Evolutionary conservation across 2,888 invertebrate genomes (phyloP), one percentile per base, ranked within the genome.

Genomic region (Drosophila subsilvestris): DNA sequence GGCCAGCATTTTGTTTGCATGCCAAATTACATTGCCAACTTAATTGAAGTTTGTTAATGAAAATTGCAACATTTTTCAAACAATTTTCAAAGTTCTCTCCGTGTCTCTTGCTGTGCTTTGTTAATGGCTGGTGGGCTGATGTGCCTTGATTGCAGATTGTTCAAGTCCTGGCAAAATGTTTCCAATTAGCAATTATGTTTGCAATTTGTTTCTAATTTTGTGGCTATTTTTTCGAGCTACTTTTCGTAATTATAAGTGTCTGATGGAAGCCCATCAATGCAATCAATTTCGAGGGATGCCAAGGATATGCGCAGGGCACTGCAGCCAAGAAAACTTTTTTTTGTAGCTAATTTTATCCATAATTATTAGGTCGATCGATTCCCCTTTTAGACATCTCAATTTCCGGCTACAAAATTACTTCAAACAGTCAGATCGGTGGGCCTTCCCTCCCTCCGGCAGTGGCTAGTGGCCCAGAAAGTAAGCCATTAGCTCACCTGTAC

Each of bases 11-110:
- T 75, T 86, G 82, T 84, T 84, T 86, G 84, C 87, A 74, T 75
- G 78, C 78, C 84, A 83, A 83, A 86, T 86, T 83, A 84, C 83
- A 81, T 86, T 78, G 68, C 73, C 78, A 79, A 78, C 79, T 85
- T 85, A 85, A 87, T 80, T 79, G 80, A 76, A 85, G 87, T 81
- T 80, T 82, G 72, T 85, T 87, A 85, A 85, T 85, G 85, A 85
- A 85, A 85, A 78, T 87, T 79, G 86, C 78, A 78, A 75, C 75
- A 78, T 76, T 86, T 78, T 80, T 62, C 74, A 59, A 78, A 68
- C 67, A 68, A 55, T 61, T 65, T 76, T 49, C 48, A 51, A 67
- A 62, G 63, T 22, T 27, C 42, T 20, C 22, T 37, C 57, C 51
- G 44, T 60, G 45, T 56, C 42, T 25, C 14, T 14, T 37, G 6